Base-by-base conservation (phyloP, 2,797 vertebrate species). In the Scarus forsteni region DNA sequence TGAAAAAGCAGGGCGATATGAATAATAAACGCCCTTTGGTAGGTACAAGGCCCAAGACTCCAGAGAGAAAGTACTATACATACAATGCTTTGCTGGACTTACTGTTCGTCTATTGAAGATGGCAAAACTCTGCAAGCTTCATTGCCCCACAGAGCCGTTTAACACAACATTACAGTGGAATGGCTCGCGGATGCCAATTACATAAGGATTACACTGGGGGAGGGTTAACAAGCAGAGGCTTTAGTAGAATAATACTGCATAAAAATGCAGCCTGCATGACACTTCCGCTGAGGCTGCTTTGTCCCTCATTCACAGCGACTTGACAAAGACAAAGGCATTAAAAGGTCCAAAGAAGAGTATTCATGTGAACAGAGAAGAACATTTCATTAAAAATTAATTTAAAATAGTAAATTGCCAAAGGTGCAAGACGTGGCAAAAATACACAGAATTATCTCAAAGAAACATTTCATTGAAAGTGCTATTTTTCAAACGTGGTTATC, bases 1-100 rank as follows among this genome's bases (percentile, higher is more conserved):
- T 60, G 73, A 79, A 88, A 88, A 85, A 69, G 48, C 73, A 70
- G 56, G 46, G 45, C 50, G 66, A 72, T 73, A 90, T 84, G 80
- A 85, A 92, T 86, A 85, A 90, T 85, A 74, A 64, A 88, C 67
- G 79, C 64, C 66, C 50, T 83, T 43, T 77, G 58, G 71, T 66
- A 82, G 75, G 75, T 77, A 80, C 70, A 82, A 75, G 64, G 79
- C 75, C 50, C 16, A 19, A 38, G 54, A 77, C 80, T 74, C 66
- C 16, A 42, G 78, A 69, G 74, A 63, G 48, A 74, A 66, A 69
- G 71, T 45, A 15, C 60, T 60, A 62, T 53, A 70, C 83, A 79
- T 60, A 63, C 73, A 88, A 75, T 44, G 54, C 62, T 73, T 60
- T 50, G 70, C 39, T 60, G 16, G 40, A 83, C 79, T 79, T 60